These are phyloP conservation scores for Aurelia sp. DNA, from an alignment of 30 jellyfish, hydroid and myxozoan genomes.

Conservation along the genomic window DNA sequence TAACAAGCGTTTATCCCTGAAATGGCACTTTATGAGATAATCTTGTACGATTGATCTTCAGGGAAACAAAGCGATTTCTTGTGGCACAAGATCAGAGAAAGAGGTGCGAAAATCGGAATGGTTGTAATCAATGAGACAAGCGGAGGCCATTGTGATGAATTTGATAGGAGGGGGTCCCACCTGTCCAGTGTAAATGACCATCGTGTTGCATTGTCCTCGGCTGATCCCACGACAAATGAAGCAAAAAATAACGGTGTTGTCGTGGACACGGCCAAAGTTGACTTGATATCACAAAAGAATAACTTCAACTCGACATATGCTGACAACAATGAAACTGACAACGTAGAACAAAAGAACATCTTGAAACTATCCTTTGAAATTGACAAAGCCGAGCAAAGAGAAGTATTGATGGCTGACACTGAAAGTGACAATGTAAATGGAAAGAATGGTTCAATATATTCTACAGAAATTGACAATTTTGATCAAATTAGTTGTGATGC, in stretches of 20 bases:
- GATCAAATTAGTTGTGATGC: background rate
- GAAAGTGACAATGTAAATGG: no score
- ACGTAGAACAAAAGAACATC: background rate
- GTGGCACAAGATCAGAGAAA: background rate
- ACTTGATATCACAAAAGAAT: no score
- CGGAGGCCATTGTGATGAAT: constrained; percentile 31
- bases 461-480: constrained; percentile 3
- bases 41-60: background rate
- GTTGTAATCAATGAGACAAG: constrained; percentile 43
- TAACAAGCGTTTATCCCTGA: no score
- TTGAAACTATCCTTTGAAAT: no score
- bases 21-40: no score
- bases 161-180: constrained; percentile 40
- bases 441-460: no score
- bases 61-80: background rate
- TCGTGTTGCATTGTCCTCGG: constrained; percentile 67
- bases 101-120: constrained; percentile 36
- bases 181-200: constrained; percentile 74
- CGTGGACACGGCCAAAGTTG: constrained; percentile 12
- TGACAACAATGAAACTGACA: constrained; percentile 22
- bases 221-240: constrained; percentile 57
- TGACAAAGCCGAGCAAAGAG: no score
- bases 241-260: constrained; percentile 15
- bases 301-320: background rate
- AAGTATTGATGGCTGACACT: no score